A percentile compares a stretch with the other conserved stretches of the same genome.
phyloP scores from a whole-genome alignment of 2,113 vertebrate genomes.

The Leptobrachium ailaonicum region DNA sequence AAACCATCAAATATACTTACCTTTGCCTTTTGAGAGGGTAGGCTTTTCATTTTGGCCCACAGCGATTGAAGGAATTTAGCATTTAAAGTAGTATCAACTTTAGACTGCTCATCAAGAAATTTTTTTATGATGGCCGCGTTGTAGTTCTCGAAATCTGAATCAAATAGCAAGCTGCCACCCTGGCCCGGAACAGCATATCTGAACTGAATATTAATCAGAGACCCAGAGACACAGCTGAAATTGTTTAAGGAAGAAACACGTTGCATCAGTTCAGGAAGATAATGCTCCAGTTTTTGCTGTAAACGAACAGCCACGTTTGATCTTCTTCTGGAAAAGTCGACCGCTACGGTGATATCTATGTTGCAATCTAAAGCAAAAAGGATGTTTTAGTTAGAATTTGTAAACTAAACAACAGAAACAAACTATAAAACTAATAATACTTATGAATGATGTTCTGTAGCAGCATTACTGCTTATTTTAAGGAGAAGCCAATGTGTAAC shows the following conservation, averaged over 20 bases:
- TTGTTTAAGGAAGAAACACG: slow-evolving; percentile 59
- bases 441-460: too few relatives aligned
- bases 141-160: slow-evolving; percentile 71
- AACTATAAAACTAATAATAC: too few relatives aligned
- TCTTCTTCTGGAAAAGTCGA: slow-evolving; percentile 70
- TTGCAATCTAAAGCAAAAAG: slow-evolving; percentile 66
- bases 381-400: background rate
- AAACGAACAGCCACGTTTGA: slow-evolving; percentile 52
- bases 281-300: slow-evolving; percentile 62
- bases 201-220: slow-evolving; percentile 54
- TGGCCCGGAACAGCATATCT: slow-evolving; percentile 63
- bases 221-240: slow-evolving; percentile 63
- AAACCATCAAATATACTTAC: slow-evolving; percentile 50
- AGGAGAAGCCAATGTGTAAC: too few relatives aligned
- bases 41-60: slow-evolving; percentile 60
- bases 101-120: slow-evolving; percentile 61
- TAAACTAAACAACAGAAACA: background rate
- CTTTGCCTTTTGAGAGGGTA: slow-evolving; percentile 60
- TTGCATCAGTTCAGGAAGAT: slow-evolving; percentile 66
- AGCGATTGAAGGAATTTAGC: slow-evolving; percentile 69
- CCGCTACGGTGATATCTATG: slow-evolving; percentile 76
- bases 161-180: slow-evolving; percentile 58
- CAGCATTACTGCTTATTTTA: too few relatives aligned
- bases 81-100: slow-evolving; percentile 67
- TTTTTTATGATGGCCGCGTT: slow-evolving; percentile 63